Base-by-base conservation (phyloP, 2,113 vertebrate genomes). In the Ptychochromis oligacanthus region DNA sequence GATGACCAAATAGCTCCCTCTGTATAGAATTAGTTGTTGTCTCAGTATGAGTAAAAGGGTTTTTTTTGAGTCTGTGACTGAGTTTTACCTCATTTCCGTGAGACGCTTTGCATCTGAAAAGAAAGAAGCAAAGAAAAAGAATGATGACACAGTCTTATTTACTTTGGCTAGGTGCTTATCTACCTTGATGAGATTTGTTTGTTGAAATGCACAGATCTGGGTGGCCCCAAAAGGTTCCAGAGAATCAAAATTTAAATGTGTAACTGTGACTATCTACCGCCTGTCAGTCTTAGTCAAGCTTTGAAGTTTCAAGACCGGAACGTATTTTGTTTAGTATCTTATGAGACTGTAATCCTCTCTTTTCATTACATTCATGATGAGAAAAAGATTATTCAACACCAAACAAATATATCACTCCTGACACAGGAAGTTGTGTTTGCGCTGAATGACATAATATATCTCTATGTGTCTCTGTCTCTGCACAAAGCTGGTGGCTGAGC, bases 131-230 rank as follows among this genome's bases (percentile, higher is more conserved):
- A 59, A 70, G 57, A 86, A 74, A 81, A 87, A 10, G 36, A 34
- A 65, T 61, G 26, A 49, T 83, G 56, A 82, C 1, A 57, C 46
- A 79, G 52, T 81, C 26, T 80, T 91, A 89, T 94, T 93, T 93
- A 89, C 65, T 83, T 93, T 94, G 92, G 93, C 94, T 88, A 57
- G n/a, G 76, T 80, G 88, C 92, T 95, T 95, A 93, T 95, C 94
- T 89, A 26, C 31, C 74, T 65, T 56, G 77, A 92, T 92, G 83
- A 85, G 77, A 88, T 86, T 80, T 89, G 75, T 92, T 88, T 88
- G 81, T 38, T 88, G 82, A 78, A 86, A 85, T 61, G 58, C 43
- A 77, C 26, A 78, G 79, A 75, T 88, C 79, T 93, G 93, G 91
- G 93, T 95, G 94, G 93, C 91, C 93, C 79, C 7, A 22, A 64